phyloP scores from a whole-genome alignment of 2,888 invertebrate species.

The Drosophila sordidapex region DNA sequence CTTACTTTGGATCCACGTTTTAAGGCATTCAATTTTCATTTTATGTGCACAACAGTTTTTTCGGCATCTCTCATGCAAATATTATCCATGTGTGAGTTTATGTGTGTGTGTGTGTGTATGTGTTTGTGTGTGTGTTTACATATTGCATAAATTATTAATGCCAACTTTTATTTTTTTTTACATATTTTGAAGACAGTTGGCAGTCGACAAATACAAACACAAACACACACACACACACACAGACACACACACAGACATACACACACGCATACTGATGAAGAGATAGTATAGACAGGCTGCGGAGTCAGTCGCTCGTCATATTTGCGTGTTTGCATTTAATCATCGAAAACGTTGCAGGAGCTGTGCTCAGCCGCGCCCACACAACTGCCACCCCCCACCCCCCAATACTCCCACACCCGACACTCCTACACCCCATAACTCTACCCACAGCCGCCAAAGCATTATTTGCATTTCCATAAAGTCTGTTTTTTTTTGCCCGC shows the following conservation, averaged over 20 bases:
- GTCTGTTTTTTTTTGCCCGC: not conserved
- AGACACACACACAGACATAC: conserved; percentile 8
- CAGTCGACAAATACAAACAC: conserved; percentile 66
- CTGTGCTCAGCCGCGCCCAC: conserved; percentile 44
- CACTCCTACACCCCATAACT: not conserved
- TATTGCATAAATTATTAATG: conserved; percentile 78
- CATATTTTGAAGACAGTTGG: conserved; percentile 78
- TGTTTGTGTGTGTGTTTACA: conserved; percentile 48
- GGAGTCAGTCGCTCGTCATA: conserved; percentile 69
- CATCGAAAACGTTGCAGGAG: conserved; percentile 77
- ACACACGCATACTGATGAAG: not conserved
- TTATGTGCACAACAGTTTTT: conserved; percentile 48
- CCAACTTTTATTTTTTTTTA: conserved; percentile 79
- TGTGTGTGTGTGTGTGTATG: conserved; percentile 5
- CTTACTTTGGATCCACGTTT: conserved; percentile 59
- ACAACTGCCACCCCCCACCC: not conserved
- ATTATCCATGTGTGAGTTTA: conserved; percentile 20
- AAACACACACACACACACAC: conserved; percentile 18
- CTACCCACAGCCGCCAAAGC: conserved; percentile 18
- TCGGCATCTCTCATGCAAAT: conserved; percentile 60
- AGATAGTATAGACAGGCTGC: conserved; percentile 34
- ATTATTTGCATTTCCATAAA: conserved; percentile 56
- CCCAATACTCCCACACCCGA: not conserved
- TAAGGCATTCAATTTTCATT: conserved; percentile 76
- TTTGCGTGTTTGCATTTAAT: conserved; percentile 81